Base-by-base conservation (phyloP, 2,797 vertebrate genomes). In the Apodemus agrarius region DNA sequence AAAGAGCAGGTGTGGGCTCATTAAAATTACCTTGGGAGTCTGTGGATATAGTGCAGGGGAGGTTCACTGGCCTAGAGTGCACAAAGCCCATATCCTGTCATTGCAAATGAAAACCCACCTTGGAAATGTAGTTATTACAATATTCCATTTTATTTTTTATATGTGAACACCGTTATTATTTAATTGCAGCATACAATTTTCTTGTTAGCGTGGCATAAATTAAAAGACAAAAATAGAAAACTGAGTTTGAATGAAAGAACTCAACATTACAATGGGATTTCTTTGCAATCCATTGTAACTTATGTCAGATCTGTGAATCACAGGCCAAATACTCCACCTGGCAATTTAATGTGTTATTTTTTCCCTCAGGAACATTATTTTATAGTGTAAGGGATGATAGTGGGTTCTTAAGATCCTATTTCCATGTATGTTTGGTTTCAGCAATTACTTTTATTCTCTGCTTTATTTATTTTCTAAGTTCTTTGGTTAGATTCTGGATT, bases 191-290 rank as follows among this genome's bases (percentile, higher is more conserved):
- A 4, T 79, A 43, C 76, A 52, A 74, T 78, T 86, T 59, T 78
- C 17, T 86, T 95, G 40, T 93, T 5, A 52, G 75, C 49, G 3
- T 88, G 85, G 22, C 52, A 85, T 29, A 86, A 74, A 84, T 93
- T 95, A 57, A 89, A 74, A 59, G 87, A 84, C 69, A 2, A 87
- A 90, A 74, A 37, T 54, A 94, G 54, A 74, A 74, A 95, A 67
- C 59, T 54, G 82, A 69, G 14, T 76, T 74, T 72, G 40, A 91
- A 37, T 90, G 43, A 6, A 94, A 89, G 90, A 97, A 83, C 49
- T 63, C 89, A 96, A 94, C 87, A 80, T 12, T 67, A 78, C 95
- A 97, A 74, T 78, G 46, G 86, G 93, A 69, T 82, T 67, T 95
- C 1, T 40, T 90, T 31, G 26, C 79, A 75, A 87, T n/a, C 43